A percentile compares a stretch with the other conserved stretches of the same genome.
phyloP scores from a whole-genome alignment of 2,113 vertebrate species.

The Neolamprologus sp. region DNA sequence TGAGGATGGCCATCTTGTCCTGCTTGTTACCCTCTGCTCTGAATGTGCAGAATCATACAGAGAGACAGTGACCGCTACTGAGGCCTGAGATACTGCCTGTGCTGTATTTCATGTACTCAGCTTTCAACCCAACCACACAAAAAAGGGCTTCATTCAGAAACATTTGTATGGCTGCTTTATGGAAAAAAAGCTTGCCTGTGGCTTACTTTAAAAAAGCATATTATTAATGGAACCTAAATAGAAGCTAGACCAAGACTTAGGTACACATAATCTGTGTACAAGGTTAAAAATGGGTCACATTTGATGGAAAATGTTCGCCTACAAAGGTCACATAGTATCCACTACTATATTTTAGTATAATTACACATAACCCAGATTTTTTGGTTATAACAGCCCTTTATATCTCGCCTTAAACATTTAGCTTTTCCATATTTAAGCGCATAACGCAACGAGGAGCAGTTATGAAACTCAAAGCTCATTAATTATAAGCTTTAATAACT shows the following conservation, averaged over 20 bases:
- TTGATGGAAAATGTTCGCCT: not conserved
- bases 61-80: not conserved
- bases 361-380: not conserved
- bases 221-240: not conserved
- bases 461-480: not conserved
- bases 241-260: not conserved
- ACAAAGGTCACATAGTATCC: not conserved
- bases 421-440: not conserved
- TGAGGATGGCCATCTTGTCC: not conserved
- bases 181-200: not conserved
- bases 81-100: not conserved
- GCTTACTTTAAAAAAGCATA: not conserved
- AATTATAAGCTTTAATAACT: not conserved
- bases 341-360: not conserved
- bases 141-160: not conserved
- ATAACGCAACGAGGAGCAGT: not conserved
- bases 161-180: not conserved
- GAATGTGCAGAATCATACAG: not conserved
- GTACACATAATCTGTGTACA: rapidly evolving
- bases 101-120: not conserved
- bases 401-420: not conserved
- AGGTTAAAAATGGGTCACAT: not conserved
- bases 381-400: too few species aligned
- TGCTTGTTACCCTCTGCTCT: conserved; percentile 21
- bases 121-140: not conserved